Evolutionary conservation across 2,797 vertebrate genomes (phyloP), one percentile per base, ranked within the genome.

Genomic region (Masticophis lateralis): DNA sequence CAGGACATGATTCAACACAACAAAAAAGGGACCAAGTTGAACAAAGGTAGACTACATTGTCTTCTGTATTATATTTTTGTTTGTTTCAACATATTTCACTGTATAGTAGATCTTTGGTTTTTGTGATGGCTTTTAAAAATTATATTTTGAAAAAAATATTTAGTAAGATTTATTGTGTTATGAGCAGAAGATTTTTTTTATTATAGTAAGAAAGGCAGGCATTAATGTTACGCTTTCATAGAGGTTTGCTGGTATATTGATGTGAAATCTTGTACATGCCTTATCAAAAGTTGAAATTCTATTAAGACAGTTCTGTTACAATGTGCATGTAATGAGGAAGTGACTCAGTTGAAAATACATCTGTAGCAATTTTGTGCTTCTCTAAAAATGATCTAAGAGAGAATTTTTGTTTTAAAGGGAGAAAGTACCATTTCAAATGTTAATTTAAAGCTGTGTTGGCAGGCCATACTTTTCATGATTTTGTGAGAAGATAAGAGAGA

Each of bases 371-470:
- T 87, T 92, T 79, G 56, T 83, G 32, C 43, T 51, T n/a, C 61
- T 37, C 88, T 89, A 86, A 86, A 92, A 47, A 74, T 91, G 69
- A 86, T n/a, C 32, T 9, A 91, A 86, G 61, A n/a, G 32, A 47
- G 74, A 47, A 43, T 47, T 47, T 79, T 83, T 53, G 14, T 74
- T n/a, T 55, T 89, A 91, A 90, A 66, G 60, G 20, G 91, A 92
- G 60, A n/a, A 43, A 92, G 18, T 37, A 61, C n/a, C 60, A 61
- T 94, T 69, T 92, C 37, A 87, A 90, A 93, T 89, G 87, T 89
- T 92, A 92, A 94, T 92, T 74, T 89, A 87, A 37, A 87, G 79
- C 60, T 90, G 27, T 74, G 37, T 92, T 90, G 88, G 59, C 60
- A 90, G 69, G 27, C 37, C 53, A 55, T 0, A 83, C 57, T 83